Base-by-base conservation (phyloP, 2,797 vertebrate genomes). In the Oophaga sylvatica region DNA sequence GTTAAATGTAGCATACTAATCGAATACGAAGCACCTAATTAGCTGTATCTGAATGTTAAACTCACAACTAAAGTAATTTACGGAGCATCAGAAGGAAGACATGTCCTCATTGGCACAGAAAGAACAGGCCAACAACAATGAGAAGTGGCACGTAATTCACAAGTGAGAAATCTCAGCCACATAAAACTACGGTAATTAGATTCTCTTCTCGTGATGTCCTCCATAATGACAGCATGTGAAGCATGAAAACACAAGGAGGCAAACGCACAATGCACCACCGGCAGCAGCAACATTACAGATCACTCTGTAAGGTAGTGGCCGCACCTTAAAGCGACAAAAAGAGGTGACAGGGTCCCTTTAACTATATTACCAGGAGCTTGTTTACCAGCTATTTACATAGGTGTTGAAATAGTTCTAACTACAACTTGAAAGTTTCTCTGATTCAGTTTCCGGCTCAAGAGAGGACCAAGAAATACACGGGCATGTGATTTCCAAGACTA, bases 1-100 rank as follows among this genome's bases (percentile, higher is more conserved):
- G 85, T 81, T 87, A 87, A 87, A 87, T 62, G 73, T 70, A n/a
- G 67, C 79, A 81, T 63, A 45, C 79, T 87, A 87, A 87, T 87
- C 57, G 62, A 81, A 87, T 87, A 81, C 53, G 35, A 81, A 75
- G 79, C 48, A 75, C 62, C 79, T 81, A 87, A 87, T 87, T 87
- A 87, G 67, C 79, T 87, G 56, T 48, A 87, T 53, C 78, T 81
- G 57, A 87, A 63, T 77, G 71, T 82, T 67, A 59, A 26, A 82
- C 80, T 56, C 59, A 59, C 80, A 75, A 76, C 85, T 75, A 87
- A 87, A 83, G 83, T 87, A 19, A 82, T 82, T 82, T 76, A 77
- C 80, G 56, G 78, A 68, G 73, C 60, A 87, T 78, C 80, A 56
- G 75, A 82, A 87, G 68, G 57, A 83, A 83, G 71, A 77, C 71